Conservation (phyloP, 1,140 invertebrate genomes). For the Drosophila hydei region DNA sequence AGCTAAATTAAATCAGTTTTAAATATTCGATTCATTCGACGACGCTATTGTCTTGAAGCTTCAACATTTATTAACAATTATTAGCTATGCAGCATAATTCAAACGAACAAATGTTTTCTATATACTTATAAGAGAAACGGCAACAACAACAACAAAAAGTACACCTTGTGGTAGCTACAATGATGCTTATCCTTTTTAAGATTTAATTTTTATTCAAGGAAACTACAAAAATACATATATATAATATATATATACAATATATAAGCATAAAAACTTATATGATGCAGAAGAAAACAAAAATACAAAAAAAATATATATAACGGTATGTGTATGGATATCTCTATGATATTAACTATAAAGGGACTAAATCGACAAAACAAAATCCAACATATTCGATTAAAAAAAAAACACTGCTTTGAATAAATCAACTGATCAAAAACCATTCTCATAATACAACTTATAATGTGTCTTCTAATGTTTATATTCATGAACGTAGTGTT, state of each 20-base stretch:
- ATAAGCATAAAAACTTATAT: slow-evolving; percentile 22
- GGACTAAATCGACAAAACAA: slow-evolving; percentile 53
- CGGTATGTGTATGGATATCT: slow-evolving; percentile 45
- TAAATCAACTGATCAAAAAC: slow-evolving; percentile 62
- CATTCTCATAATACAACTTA: slow-evolving; percentile 23
- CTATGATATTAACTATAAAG: slow-evolving; percentile 68
- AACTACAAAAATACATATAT: slow-evolving; percentile 23
- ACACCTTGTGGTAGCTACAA: slow-evolving; percentile 62
- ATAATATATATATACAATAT: slow-evolving; percentile 15
- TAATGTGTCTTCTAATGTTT: neutral
- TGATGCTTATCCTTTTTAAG: slow-evolving; percentile 68
- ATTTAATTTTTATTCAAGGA: slow-evolving; percentile 54
- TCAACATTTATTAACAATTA: slow-evolving; percentile 45
- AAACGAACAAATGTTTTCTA: slow-evolving; percentile 28
- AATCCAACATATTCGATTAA: slow-evolving; percentile 50
- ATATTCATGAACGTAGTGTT: neutral
- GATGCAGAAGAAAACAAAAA: slow-evolving; percentile 24
- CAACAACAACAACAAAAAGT: slow-evolving; percentile 35
- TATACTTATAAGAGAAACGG: slow-evolving; percentile 17
- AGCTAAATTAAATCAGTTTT: slow-evolving; percentile 76
- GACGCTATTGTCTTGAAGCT: slow-evolving; percentile 57
- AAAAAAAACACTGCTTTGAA: slow-evolving; percentile 63
- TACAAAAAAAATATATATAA: slow-evolving; percentile 21
- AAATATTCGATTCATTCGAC: slow-evolving; percentile 35
- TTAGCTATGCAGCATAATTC: slow-evolving; percentile 33